Conservation (phyloP, 2,888 invertebrate genomes). For the Hetaerina titia region DNA sequence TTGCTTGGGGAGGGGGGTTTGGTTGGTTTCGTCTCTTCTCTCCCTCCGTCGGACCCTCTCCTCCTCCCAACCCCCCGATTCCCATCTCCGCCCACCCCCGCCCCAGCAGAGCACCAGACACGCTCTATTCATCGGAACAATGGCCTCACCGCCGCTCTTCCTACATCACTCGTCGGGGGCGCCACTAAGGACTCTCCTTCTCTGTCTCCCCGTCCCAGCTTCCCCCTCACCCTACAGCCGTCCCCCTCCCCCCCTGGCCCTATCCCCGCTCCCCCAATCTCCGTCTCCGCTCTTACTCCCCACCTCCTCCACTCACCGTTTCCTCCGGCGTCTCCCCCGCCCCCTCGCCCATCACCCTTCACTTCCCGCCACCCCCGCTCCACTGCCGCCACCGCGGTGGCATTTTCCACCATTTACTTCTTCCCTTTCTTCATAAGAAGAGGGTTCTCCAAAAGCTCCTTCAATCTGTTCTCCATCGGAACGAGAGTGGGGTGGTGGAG, state of each 20-base stretch:
- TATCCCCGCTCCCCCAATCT: not conserved
- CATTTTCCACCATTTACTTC: conserved; percentile 22
- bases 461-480: not conserved
- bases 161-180: conserved; percentile 12
- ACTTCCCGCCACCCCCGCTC: not conserved
- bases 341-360: not conserved
- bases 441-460: not conserved
- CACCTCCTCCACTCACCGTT: not conserved
- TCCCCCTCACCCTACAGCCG: not conserved
- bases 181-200: conserved; percentile 28
- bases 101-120: not conserved
- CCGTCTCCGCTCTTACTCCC: not conserved
- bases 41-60: not conserved
- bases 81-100: not conserved
- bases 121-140: conserved; percentile 56
- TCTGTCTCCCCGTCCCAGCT: not conserved
- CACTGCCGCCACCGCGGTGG: not conserved
- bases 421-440: not conserved
- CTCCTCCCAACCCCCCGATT: not conserved
- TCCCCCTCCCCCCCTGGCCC: not conserved
- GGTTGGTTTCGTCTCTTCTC: not conserved
- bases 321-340: not conserved
- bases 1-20: not conserved
- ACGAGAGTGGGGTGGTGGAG: not conserved
- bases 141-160: conserved; percentile 12